Conservation (phyloP, 2,888 invertebrate genomes). For the Morinoia aosen region DNA sequence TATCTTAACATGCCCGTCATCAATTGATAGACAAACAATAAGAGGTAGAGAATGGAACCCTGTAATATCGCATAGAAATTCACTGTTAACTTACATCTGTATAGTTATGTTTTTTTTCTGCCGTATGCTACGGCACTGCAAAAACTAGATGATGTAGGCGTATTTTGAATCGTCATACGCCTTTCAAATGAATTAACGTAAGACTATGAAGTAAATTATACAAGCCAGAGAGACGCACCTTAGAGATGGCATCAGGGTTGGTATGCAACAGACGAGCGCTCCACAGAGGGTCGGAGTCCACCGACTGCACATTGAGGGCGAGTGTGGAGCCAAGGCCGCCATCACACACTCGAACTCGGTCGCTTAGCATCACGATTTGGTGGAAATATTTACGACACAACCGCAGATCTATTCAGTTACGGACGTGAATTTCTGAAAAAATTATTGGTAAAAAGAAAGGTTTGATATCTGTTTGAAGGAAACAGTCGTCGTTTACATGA, state of each 20-base stretch:
- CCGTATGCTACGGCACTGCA: too few species aligned
- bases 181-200: too few species aligned
- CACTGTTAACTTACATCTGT: too few species aligned
- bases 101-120: too few species aligned
- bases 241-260: constrained; percentile 78
- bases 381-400: not conserved
- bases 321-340: constrained; percentile 61
- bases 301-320: constrained; percentile 69
- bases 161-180: too few species aligned
- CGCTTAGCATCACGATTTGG: constrained; percentile 20
- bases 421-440: not conserved
- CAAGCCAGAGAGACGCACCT: not conserved
- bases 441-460: not conserved
- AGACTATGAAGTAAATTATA: too few species aligned
- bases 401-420: not conserved
- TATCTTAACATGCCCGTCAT: too few species aligned
- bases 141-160: too few species aligned
- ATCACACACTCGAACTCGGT: constrained; percentile 56
- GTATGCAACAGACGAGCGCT: constrained; percentile 86
- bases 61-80: too few species aligned
- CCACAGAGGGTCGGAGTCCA: constrained; percentile 91
- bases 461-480: not conserved
- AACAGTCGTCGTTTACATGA: not conserved
- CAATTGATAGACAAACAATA: too few species aligned
- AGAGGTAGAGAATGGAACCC: too few species aligned